Evolutionary conservation across 2,797 vertebrate genomes (phyloP).

Genomic region (Euphonia xanthogaster): DNA sequence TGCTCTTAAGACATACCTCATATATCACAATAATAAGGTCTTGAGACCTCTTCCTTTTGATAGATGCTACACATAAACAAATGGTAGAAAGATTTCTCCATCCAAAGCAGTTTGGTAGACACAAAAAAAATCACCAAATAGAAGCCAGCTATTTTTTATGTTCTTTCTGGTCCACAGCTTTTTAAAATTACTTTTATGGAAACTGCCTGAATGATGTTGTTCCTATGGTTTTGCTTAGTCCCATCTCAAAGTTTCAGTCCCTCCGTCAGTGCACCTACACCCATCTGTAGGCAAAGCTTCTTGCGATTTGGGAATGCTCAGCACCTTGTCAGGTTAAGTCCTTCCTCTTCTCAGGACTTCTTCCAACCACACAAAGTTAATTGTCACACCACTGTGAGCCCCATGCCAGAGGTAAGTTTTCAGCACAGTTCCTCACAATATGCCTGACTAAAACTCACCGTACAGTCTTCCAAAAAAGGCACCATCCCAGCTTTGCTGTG

Average conservation of each 20-base stretch:
- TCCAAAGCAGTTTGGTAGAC: neutral
- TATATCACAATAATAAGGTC: neutral
- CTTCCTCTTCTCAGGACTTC: neutral
- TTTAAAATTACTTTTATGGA: neutral
- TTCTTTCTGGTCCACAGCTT: neutral
- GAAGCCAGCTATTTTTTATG: neutral
- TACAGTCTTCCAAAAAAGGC: neutral
- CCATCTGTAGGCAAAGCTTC: neutral
- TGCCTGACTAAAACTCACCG: neutral
- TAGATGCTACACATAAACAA: neutral
- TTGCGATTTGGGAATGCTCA: neutral
- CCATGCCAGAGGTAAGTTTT: neutral
- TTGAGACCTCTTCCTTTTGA: neutral
- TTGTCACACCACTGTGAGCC: neutral
- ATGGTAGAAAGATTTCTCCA: neutral
- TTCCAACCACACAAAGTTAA: neutral
- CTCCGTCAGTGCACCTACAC: neutral
- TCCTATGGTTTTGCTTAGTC: neutral
- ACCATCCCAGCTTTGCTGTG: neutral
- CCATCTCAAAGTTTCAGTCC: neutral
- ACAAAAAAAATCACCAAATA: neutral
- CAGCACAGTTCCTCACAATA: neutral
- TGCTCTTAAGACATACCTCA: neutral
- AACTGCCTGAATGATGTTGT: neutral
- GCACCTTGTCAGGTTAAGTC: neutral